Evolutionary conservation across 92 coral and sea anemone genomes (phyloP).

Genomic region (Pocillopora meandrina): DNA sequence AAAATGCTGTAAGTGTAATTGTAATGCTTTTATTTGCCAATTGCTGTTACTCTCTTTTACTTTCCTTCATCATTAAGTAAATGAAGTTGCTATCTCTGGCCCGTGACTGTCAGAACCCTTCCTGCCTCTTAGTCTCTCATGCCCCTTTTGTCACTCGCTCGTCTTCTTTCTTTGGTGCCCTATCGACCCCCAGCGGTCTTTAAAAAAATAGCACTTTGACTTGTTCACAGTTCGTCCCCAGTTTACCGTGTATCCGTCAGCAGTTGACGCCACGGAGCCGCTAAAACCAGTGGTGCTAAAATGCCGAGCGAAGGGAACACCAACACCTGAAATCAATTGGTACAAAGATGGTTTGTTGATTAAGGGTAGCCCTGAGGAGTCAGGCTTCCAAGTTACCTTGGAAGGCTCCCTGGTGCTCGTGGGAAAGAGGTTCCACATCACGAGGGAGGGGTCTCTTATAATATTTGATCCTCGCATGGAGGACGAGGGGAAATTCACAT

Average conservation of each 20-base stretch:
- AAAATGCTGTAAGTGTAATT: background rate
- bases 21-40: too few species aligned
- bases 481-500: constrained; percentile 73
- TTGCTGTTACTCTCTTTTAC: too few species aligned
- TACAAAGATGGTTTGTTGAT: constrained; percentile 61
- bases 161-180: too few species aligned
- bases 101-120: too few species aligned
- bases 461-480: constrained; percentile 77
- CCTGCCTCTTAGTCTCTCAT: too few species aligned
- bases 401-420: constrained; percentile 71
- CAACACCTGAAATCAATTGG: constrained; percentile 77
- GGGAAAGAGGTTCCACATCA: constrained; percentile 77
- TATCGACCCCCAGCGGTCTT: too few species aligned
- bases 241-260: constrained; percentile 60
- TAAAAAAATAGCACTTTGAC: background rate
- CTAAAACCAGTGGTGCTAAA: constrained; percentile 73
- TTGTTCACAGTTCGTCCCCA: constrained; percentile 63
- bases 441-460: constrained; percentile 76
- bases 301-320: constrained; percentile 76
- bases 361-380: constrained; percentile 50
- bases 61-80: too few species aligned
- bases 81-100: too few species aligned
- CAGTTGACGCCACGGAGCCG: constrained; percentile 67
- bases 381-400: constrained; percentile 58
- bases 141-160: too few species aligned